Percentiles rank a stretch among this genome's conserved stretches.
These are phyloP conservation scores for Macrosiphum euphorbiae DNA, from an alignment of 2,888 invertebrate genomes.

Conservation along the genomic window DNA sequence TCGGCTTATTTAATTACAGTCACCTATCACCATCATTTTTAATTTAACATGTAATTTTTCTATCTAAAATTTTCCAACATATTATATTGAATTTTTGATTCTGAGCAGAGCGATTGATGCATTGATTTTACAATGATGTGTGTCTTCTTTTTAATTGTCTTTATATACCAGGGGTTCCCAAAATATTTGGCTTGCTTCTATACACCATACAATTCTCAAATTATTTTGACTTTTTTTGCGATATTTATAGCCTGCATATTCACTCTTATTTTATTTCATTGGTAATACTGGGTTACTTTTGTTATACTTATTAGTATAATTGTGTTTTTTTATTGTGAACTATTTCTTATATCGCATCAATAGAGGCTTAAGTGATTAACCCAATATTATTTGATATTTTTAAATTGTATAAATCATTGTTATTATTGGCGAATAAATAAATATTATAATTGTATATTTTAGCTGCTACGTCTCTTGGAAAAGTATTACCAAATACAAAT, in stretches of 20 bases:
- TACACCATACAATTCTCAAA: too few species aligned
- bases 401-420: not conserved
- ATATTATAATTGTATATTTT: not conserved
- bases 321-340: not conserved
- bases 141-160: too few species aligned
- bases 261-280: not conserved
- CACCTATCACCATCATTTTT: too few species aligned
- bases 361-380: not conserved
- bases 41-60: too few species aligned
- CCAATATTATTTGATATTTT: not conserved
- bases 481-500: conserved; percentile 60
- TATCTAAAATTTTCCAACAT: too few species aligned
- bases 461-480: conserved; percentile 57
- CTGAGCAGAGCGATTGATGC: too few species aligned
- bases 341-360: not conserved
- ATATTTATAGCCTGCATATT: not conserved
- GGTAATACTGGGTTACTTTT: not conserved
- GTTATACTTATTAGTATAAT: not conserved
- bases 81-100: too few species aligned
- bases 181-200: too few species aligned
- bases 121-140: too few species aligned
- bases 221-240: too few species aligned
- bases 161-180: too few species aligned
- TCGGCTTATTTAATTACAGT: too few species aligned
- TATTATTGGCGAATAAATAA: not conserved